A percentile compares a stretch with the other conserved stretches of the same genome.
Conservation (phyloP, 1,140 invertebrate species). For the Bemisia tabaci region DNA sequence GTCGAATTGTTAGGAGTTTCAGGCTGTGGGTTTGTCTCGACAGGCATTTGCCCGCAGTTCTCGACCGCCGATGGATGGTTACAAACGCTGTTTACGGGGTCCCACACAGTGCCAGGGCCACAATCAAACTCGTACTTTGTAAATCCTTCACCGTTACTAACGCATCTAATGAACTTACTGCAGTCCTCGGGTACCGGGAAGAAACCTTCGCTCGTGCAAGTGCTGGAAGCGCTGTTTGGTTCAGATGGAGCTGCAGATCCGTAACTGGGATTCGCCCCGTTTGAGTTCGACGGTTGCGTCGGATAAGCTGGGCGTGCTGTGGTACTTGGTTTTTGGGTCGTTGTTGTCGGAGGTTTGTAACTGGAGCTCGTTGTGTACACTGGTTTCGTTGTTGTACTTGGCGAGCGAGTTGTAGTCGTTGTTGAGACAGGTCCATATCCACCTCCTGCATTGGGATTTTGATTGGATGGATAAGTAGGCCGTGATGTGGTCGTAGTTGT, state of each 20-base stretch:
- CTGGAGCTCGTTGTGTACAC: not conserved
- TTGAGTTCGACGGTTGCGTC: not conserved
- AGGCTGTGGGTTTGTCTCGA: not conserved
- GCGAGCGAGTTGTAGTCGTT: slow-evolving; percentile 6
- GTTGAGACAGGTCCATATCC: not conserved
- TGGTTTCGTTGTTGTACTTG: not conserved
- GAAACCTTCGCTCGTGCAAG: slow-evolving; percentile 42
- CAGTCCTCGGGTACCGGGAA: slow-evolving; percentile 33
- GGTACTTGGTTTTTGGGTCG: slow-evolving; percentile 4
- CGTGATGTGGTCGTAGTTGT: slow-evolving; percentile 3
- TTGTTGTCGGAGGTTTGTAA: slow-evolving; percentile 5
- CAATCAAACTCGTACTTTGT: slow-evolving; percentile 32
- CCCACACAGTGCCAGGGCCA: slow-evolving; percentile 34
- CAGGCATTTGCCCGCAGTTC: not conserved
- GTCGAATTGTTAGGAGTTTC: not conserved
- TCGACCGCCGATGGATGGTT: slow-evolving; percentile 33
- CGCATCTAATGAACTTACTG: slow-evolving; percentile 32
- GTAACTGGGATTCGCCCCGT: not conserved
- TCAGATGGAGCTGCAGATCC: not conserved
- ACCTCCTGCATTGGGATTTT: not conserved
- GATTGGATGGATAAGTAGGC: slow-evolving; percentile 2
- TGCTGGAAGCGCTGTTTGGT: not conserved
- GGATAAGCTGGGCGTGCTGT: slow-evolving; percentile 2
- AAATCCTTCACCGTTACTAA: slow-evolving; percentile 29
- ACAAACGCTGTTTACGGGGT: slow-evolving; percentile 33